These are phyloP conservation scores for Patiria miniata DNA, from an alignment of 35 echinoderm and acorn worm genomes.

Conservation along the genomic window DNA sequence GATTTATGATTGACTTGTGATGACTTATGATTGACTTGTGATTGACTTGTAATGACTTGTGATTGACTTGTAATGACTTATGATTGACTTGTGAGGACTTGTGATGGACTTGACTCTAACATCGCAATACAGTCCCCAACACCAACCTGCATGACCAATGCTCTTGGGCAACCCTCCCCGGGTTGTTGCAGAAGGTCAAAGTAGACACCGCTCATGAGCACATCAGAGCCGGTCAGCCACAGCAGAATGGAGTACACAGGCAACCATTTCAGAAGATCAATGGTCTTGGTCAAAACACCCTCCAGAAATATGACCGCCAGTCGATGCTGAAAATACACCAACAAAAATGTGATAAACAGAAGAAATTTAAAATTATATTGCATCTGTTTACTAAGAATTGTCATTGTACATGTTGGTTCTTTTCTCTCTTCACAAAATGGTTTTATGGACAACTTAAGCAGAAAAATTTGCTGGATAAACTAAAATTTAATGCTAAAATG, in stretches of 20 bases:
- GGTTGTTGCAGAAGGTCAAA: slow-evolving; percentile 29
- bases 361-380: not conserved
- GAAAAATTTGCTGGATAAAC: no score
- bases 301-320: slow-evolving; percentile 60
- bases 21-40: no score
- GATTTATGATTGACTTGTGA: no score
- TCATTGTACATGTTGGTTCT: not conserved
- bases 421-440: not conserved
- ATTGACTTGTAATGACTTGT: no score
- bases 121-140: no score
- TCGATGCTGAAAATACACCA: slow-evolving; percentile 55
- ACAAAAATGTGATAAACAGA: not conserved
- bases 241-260: slow-evolving; percentile 64
- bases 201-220: slow-evolving; percentile 37
- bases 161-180: not conserved
- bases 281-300: slow-evolving; percentile 44
- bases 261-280: slow-evolving; percentile 56
- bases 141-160: not conserved
- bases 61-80: no score
- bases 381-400: no score
- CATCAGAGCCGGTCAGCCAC: slow-evolving; percentile 38
- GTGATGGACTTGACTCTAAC: no score
- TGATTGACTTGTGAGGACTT: no score
- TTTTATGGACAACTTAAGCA: no score
- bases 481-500: no score